Evolutionary conservation across 2,113 vertebrate genomes (phyloP).

Genomic region (Marmota monax): DNA sequence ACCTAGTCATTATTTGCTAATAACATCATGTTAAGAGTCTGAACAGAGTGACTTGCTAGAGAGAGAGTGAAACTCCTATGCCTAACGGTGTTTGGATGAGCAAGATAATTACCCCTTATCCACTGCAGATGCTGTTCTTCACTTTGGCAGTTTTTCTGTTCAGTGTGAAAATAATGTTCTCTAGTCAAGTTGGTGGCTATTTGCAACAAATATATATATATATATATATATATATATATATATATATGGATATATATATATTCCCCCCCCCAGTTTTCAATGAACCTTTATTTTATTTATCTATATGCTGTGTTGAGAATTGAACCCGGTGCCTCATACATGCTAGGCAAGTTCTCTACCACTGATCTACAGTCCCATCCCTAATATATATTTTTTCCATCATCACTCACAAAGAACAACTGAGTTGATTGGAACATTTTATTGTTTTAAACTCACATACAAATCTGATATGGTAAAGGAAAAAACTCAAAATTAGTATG

Average conservation of each 20-base stretch:
- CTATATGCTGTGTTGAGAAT: no score
- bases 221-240: no score
- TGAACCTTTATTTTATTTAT: no score
- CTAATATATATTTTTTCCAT: conserved; percentile 47
- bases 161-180: conserved; percentile 70
- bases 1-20: conserved; percentile 75
- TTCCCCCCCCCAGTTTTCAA: no score
- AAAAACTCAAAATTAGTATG: neutral
- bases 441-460: neutral
- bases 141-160: conserved; percentile 76
- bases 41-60: conserved; percentile 72
- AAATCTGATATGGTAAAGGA: neutral
- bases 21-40: conserved; percentile 67
- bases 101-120: conserved; percentile 79
- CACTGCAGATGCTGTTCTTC: conserved; percentile 77
- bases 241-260: no score
- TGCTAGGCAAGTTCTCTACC: no score
- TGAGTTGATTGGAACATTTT: conserved; percentile 53
- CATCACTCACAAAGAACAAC: neutral
- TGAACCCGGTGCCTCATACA: no score
- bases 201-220: neutral
- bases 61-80: conserved; percentile 70
- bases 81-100: conserved; percentile 76
- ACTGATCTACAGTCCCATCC: no score
- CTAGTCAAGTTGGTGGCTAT: conserved; percentile 58